Percentiles rank a stretch among this genome's conserved stretches.
Evolutionary conservation across 2,797 vertebrate species (phyloP).

Genomic region (Gymnoscopelus braueri): DNA sequence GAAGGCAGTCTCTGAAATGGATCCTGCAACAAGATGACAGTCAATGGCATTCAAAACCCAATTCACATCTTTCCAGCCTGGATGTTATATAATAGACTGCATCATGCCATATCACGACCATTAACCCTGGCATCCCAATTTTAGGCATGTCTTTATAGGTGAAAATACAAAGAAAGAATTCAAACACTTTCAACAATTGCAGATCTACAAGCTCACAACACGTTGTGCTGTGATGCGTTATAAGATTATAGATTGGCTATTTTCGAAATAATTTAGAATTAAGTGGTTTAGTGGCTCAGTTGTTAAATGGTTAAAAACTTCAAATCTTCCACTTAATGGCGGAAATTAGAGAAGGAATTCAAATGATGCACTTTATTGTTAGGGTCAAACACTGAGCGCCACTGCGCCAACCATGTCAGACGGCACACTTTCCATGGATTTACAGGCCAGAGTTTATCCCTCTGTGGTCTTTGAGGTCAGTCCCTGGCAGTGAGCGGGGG

Average conservation of each 20-base stretch:
- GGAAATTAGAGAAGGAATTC: constrained; percentile 12
- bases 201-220: no score
- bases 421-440: constrained; percentile 52
- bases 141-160: no score
- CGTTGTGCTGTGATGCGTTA: no score
- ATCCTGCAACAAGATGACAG: constrained; percentile 59
- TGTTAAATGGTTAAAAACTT: background rate
- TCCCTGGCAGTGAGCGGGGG: constrained; percentile 25
- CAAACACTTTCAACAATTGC: no score
- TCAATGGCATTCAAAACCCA: background rate
- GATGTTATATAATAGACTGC: background rate
- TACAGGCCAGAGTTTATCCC: constrained; percentile 30
- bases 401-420: constrained; percentile 36
- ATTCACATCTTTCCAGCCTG: background rate
- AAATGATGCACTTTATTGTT: constrained; percentile 24
- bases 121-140: background rate
- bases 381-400: constrained; percentile 36
- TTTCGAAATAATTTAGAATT: no score
- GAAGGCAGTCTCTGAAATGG: constrained; percentile 68
- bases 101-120: background rate
- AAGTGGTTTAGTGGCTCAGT: no score
- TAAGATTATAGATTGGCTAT: no score
- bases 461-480: constrained; percentile 39
- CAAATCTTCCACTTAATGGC: background rate
- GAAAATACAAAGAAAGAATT: no score